Percentiles rank a stretch among this genome's conserved stretches.
Conservation (phyloP, 2,797 vertebrate genomes). For the Emys orbicularis region DNA sequence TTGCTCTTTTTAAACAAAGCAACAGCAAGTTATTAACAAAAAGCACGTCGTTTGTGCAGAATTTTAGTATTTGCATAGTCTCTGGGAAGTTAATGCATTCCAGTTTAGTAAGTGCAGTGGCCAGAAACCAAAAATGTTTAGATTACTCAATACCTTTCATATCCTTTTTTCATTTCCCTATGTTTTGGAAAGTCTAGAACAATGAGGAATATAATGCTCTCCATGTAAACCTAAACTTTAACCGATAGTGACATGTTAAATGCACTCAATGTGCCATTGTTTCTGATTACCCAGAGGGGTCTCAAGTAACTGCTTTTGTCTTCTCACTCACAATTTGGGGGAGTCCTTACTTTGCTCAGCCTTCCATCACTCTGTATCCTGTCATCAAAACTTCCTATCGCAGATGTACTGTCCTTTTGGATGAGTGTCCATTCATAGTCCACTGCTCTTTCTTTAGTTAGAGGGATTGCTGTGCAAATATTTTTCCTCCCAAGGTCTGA, state of each 20-base stretch:
- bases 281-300: neutral
- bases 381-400: neutral
- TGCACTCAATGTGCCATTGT: neutral
- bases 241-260: conserved; percentile 35
- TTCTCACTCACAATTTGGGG: neutral
- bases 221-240: conserved; percentile 58
- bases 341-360: neutral
- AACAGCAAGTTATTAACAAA: conserved; percentile 7
- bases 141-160: conserved; percentile 83
- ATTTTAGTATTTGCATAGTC: conserved; percentile 66
- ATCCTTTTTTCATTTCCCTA: conserved; percentile 86
- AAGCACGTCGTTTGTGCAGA: conserved; percentile 44
- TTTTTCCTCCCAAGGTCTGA: neutral
- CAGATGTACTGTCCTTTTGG: neutral
- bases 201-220: conserved; percentile 68
- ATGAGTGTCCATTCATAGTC: neutral
- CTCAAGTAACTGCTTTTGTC: neutral
- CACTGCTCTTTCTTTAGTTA: neutral
- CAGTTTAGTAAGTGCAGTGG: conserved; percentile 72
- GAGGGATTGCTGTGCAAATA: neutral
- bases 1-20: neutral
- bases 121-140: conserved; percentile 79
- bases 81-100: conserved; percentile 75
- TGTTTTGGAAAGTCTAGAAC: conserved; percentile 77
- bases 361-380: neutral